Evolutionary conservation across 2,113 vertebrate species (phyloP).

Genomic region (Dipodomys spectabilis): DNA sequence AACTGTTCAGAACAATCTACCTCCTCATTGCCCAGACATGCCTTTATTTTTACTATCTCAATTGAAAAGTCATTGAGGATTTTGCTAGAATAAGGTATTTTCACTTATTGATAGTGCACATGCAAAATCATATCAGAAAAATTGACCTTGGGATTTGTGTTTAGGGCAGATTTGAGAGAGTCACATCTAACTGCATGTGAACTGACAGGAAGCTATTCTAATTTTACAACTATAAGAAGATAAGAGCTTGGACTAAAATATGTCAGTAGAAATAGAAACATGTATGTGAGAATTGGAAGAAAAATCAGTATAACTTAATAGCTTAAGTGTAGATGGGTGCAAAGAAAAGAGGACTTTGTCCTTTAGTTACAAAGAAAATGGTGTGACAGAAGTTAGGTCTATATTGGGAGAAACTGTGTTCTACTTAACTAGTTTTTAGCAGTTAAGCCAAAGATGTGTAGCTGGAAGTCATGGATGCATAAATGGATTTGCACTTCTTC

Average conservation of each 20-base stretch:
- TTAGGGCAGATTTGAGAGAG: neutral
- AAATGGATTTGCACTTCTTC: neutral
- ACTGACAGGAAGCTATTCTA: neutral
- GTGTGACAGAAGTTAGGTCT: neutral
- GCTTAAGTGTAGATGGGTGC: neutral
- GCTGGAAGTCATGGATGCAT: no score
- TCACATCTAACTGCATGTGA: neutral
- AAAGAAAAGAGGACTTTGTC: neutral
- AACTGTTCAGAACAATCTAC: neutral
- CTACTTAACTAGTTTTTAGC: neutral
- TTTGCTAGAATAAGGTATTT: neutral
- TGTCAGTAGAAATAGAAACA: neutral
- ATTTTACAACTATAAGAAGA: neutral
- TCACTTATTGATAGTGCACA: neutral
- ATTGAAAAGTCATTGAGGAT: neutral
- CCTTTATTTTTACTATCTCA: slow-evolving; percentile 33
- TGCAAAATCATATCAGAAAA: neutral
- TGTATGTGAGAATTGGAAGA: neutral
- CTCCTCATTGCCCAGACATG: neutral
- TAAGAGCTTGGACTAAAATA: neutral
- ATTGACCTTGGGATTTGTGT: neutral
- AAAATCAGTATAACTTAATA: slow-evolving; percentile 32
- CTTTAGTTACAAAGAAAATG: neutral
- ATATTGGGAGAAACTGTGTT: neutral
- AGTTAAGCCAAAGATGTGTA: neutral